Evolutionary conservation across 2,888 invertebrate genomes (phyloP).

Genomic region (Enchytraeus crypticus): DNA sequence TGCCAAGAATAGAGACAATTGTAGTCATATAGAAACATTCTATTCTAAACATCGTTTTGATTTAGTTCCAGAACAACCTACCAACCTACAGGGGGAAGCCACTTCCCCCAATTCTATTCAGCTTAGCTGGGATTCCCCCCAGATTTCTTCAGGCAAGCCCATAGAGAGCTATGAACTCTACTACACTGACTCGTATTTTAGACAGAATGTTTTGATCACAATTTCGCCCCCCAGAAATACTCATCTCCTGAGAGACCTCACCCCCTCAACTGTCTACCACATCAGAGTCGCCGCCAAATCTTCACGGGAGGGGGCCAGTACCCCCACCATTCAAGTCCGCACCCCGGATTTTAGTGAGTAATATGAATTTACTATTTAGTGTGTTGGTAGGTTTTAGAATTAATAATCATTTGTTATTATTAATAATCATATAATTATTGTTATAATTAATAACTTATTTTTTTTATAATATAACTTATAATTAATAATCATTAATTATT

Average conservation of each 20-base stretch:
- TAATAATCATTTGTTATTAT: too few species aligned
- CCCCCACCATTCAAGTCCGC: conserved; percentile 82
- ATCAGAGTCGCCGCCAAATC: conserved; percentile 92
- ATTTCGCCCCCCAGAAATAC: conserved; percentile 32
- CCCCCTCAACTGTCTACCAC: conserved; percentile 91
- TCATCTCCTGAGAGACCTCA: conserved; percentile 78
- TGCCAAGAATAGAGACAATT: too few species aligned
- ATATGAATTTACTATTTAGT: too few species aligned
- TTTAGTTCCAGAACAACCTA: conserved; percentile 28
- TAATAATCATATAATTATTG: too few species aligned
- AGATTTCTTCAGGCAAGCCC: conserved; percentile 65
- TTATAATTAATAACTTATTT: too few species aligned
- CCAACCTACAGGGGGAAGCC: conserved; percentile 27
- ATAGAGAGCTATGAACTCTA: conserved; percentile 91
- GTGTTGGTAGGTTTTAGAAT: too few species aligned
- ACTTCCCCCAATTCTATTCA: conserved; percentile 74
- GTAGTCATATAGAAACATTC: neutral
- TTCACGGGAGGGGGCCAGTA: conserved; percentile 71
- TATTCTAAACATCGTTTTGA: neutral
- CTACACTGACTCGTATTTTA: conserved; percentile 62
- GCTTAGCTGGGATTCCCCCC: conserved; percentile 83
- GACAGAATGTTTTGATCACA: conserved; percentile 37
- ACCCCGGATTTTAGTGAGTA: conserved; percentile 86
- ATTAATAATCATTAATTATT: too few species aligned
- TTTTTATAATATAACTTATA: too few species aligned